Base-by-base conservation (phyloP, 2,888 invertebrate genomes). In the Phyllotreta striolata region DNA sequence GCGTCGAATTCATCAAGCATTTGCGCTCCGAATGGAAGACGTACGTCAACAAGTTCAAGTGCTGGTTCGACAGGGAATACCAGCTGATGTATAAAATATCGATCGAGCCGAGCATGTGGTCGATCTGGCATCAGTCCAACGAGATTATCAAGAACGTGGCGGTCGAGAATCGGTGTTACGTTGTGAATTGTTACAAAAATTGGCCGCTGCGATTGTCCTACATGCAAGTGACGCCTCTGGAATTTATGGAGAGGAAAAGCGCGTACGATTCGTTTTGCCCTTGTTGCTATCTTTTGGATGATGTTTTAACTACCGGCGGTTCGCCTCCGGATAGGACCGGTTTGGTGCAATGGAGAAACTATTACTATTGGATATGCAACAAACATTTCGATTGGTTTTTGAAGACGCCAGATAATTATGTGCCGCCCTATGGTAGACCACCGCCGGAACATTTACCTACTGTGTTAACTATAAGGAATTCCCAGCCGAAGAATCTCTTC, bases 351-450 rank as follows among this genome's bases (percentile, higher is more conserved):
- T 89, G 82, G 72, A 77, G 80, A 65, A 77, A 83, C 37, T 73
- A 78, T 54, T 87, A 84, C 76, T 89, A 88, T 73, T 90, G 88
- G 88, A 73, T 88, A 49, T 90, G 90, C 71, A 56, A 76, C 0
- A 77, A 83, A 14, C 89, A 90, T 70, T 76, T 84, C 9, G 73
- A 82, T 38, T 71, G 76, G 39, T 87, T 88, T 65, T 67, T 84
- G 13, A 73, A 78, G 35, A 66, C 81, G 67, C 86, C 88, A 0
- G 72, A 79, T 5, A 64, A 63, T 10, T 84, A 81, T 74, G 76
- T 87, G 12, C 77, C 80, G 0, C 80, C 83, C 0, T 73, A 74
- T 49, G 78, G 78, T 43, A 65, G 67, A 65, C 38, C 66, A 0
- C 76, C 87, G 37, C 88, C 88, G 0, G 79, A 70, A 7, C 71